Conservation (phyloP, 2,113 vertebrate species). For the Megaceryle maxima region DNA sequence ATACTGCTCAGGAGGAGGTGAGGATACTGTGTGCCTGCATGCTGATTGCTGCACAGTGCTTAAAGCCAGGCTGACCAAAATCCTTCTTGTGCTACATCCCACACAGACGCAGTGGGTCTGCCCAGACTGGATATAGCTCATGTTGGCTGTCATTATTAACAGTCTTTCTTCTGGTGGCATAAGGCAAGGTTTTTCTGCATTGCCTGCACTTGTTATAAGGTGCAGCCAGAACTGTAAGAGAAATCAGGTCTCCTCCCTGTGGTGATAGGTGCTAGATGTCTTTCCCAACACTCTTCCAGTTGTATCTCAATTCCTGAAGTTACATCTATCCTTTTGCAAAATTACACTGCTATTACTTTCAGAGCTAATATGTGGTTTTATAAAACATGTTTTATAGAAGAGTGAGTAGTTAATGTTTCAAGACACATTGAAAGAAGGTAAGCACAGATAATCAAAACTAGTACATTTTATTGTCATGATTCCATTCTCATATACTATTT, state of each 20-base stretch:
- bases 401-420: neutral
- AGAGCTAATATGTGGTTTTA: neutral
- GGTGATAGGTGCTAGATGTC: neutral
- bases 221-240: neutral
- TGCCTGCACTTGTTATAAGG: neutral
- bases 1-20: neutral
- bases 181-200: neutral
- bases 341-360: neutral
- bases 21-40: neutral
- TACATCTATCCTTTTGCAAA: neutral
- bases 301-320: neutral
- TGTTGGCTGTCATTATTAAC: rapidly evolving
- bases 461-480: neutral
- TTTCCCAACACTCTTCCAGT: neutral
- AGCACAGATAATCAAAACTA: neutral
- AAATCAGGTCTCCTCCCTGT: neutral
- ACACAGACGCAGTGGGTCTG: neutral
- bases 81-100: neutral
- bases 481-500: neutral
- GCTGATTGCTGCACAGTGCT: neutral
- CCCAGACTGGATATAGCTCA: neutral
- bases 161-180: neutral
- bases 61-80: neutral
- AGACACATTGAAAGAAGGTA: neutral
- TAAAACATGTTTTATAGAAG: neutral